These are phyloP conservation scores for Crenuchus spilurus DNA, from an alignment of 2,797 vertebrate genomes.

Conservation along the genomic window DNA sequence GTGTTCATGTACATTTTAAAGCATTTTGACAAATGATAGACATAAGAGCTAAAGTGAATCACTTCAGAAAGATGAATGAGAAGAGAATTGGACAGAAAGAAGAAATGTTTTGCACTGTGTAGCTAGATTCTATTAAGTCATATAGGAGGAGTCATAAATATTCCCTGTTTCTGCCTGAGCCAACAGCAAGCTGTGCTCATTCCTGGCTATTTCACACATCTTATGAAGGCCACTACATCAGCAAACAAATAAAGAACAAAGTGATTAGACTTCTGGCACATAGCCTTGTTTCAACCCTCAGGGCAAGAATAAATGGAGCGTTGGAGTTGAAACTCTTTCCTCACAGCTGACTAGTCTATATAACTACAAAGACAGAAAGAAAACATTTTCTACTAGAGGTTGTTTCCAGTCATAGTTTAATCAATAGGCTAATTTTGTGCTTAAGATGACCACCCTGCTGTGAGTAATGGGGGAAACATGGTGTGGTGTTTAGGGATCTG, in stretches of 20 bases:
- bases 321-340: constrained; percentile 3
- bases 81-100: constrained; percentile 5
- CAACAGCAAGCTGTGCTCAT: constrained; percentile 40
- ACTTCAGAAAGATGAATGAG: not conserved
- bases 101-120: constrained; percentile 1
- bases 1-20: not conserved
- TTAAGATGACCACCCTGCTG: not conserved
- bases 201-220: constrained; percentile 45
- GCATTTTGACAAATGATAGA: too few relatives aligned
- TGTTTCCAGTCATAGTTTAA: not conserved
- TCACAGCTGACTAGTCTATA: constrained; percentile 2
- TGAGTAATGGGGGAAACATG: too few relatives aligned
- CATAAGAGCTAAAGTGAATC: not conserved
- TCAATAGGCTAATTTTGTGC: not conserved
- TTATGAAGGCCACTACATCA: constrained; percentile 49
- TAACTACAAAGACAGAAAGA: not conserved
- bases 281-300: constrained; percentile 49
- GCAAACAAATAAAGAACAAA: constrained; percentile 63
- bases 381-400: not conserved
- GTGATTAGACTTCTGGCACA: constrained; percentile 55
- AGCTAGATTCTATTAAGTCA: not conserved
- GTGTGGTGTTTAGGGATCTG: too few relatives aligned
- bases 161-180: constrained; percentile 49
- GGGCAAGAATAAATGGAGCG: constrained; percentile 43
- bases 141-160: constrained; percentile 54